A percentile compares a stretch with the other conserved stretches of the same genome.
phyloP scores from a whole-genome alignment of 2,113 vertebrate genomes.

The Hirundichthys speculiger region DNA sequence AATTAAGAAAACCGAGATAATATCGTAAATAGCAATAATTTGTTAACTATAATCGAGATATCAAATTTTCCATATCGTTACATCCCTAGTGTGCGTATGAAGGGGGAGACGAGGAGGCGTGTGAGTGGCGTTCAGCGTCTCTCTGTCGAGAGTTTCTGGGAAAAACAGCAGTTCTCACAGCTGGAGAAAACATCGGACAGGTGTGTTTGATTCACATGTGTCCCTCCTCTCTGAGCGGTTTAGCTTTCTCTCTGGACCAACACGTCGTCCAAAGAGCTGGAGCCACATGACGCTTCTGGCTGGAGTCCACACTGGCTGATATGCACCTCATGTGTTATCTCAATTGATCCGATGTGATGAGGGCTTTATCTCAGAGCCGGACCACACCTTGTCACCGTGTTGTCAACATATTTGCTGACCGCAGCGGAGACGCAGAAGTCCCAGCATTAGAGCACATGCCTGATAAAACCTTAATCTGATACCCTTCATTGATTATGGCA shows the following conservation, averaged over 20 bases:
- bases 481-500: not conserved
- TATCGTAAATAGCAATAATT: no score
- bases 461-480: not conserved
- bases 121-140: conserved; percentile 20
- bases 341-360: not conserved
- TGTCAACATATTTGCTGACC: conserved; percentile 1
- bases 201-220: conserved; percentile 27
- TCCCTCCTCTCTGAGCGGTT: conserved; percentile 46
- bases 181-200: conserved; percentile 56
- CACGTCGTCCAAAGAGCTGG: conserved; percentile 33
- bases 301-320: conserved; percentile 24
- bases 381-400: conserved; percentile 15
- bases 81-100: conserved; percentile 6
- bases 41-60: no score
- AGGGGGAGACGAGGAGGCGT: not conserved
- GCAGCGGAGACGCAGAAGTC: not conserved
- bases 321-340: conserved; percentile 25
- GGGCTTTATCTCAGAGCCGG: conserved; percentile 13
- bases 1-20: no score
- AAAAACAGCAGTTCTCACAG: conserved; percentile 54
- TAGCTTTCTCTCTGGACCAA: conserved; percentile 42
- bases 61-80: no score
- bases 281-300: conserved; percentile 40
- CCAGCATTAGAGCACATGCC: not conserved
- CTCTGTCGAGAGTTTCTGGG: conserved; percentile 40